Evolutionary conservation across 2,113 vertebrate species (phyloP), one percentile per base, ranked within the genome.

Genomic region (Halcyon senegalensis): DNA sequence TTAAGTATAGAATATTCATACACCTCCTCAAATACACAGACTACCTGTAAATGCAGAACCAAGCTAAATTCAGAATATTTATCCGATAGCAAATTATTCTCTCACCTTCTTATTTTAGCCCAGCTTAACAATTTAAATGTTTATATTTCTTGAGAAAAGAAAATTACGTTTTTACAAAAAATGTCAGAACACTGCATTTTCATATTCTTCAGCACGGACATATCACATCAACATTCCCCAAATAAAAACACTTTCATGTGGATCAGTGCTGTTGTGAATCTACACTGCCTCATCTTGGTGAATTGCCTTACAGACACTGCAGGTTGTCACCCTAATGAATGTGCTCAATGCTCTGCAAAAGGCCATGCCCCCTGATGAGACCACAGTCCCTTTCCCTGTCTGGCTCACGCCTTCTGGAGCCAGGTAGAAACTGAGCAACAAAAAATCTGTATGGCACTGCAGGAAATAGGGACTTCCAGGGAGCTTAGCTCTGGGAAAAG

Each of bases 351-450:
- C 13, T 30, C 58, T 51, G 37, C 10, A 1, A 74, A 68, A 31
- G 27, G 14, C 19, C 11, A 4, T 0, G n/a, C 15, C 48, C 20
- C 59, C 35, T 30, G 5, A 43, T 4, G 25, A 63, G 28, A 44
- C 19, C 27, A 4, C 1, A 1, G 8, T 75, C 33, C 48, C 5
- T 56, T 35, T 73, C 35, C 21, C 16, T 2, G 3, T 19, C 19
- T 7, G 3, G 53, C 39, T 86, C 35, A 6, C 5, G 13, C 20
- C 21, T 84, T 69, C 4, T 1, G 0, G 25, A 78, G 21, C 23
- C 33, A 55, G 46, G 18, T 19, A 84, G 64, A 37, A 93, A 25
- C 2, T 5, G 16, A 5, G n/a, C 16, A 74, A 63, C 33, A 55
- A 72, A 44, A 93, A 78, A 76, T 2, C 14, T 24, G 7, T 4